Conservation (phyloP, 2,888 invertebrate genomes). For the Tipula lateralis region DNA sequence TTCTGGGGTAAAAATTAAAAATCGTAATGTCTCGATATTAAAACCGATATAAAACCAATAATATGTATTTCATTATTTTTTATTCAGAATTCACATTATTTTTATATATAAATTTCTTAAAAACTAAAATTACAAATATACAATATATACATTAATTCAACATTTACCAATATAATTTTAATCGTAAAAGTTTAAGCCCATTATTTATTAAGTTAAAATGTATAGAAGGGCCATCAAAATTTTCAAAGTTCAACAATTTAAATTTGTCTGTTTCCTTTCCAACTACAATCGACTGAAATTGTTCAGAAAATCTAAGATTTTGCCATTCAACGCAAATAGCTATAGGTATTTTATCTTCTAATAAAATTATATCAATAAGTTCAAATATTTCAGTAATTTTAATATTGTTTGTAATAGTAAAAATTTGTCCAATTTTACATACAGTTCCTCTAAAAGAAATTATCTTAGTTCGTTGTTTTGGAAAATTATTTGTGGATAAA, state of each 20-base stretch:
- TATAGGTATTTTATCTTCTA: not conserved
- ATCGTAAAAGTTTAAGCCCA: not conserved
- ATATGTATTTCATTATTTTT: too few species aligned
- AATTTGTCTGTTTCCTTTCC: not conserved
- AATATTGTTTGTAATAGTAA: not conserved
- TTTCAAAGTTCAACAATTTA: too few species aligned
- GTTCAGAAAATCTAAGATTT: too few species aligned
- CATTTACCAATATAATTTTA: too few species aligned
- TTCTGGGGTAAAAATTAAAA: too few species aligned
- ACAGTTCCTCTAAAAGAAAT: not conserved
- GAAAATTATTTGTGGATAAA: not conserved
- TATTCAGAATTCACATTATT: too few species aligned
- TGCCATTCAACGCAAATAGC: too few species aligned
- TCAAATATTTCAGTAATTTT: not conserved
- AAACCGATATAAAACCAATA: too few species aligned
- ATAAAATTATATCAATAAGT: not conserved
- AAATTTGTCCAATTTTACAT: not conserved
- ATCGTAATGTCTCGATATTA: too few species aligned
- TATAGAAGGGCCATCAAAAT: not conserved
- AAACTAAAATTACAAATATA: too few species aligned
- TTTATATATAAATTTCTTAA: too few species aligned
- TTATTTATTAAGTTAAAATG: constrained; percentile 3
- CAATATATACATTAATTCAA: too few species aligned
- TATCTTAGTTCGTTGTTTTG: not conserved
- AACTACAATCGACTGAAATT: not conserved